Evolutionary conservation across 2,113 vertebrate species (phyloP).

Genomic region (Sitta europaea): DNA sequence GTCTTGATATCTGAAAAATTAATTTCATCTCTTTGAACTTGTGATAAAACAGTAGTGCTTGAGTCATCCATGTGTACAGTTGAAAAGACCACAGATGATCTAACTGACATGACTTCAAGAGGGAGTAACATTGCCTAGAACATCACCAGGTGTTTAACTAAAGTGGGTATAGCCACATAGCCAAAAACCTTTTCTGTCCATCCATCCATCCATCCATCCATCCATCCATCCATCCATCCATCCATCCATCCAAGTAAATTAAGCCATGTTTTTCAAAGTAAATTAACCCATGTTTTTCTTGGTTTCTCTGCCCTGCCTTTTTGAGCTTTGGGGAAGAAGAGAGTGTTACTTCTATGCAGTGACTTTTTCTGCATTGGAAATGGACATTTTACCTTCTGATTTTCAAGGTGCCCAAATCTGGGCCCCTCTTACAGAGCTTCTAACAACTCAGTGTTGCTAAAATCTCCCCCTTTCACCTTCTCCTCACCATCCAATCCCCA

Average conservation of each 20-base stretch:
- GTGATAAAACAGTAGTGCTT: not conserved
- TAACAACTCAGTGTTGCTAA: not conserved
- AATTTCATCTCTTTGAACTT: not conserved
- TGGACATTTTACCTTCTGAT: not conserved
- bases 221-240: not conserved
- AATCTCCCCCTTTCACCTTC: not conserved
- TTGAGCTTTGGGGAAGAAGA: not conserved
- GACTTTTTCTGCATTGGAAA: not conserved
- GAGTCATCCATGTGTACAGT: not conserved
- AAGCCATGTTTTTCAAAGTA: not conserved
- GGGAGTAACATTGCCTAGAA: not conserved
- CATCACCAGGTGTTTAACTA: not conserved
- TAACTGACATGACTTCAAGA: not conserved
- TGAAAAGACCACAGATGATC: not conserved
- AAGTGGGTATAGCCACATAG: not conserved
- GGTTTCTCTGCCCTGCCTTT: fast-evolving
- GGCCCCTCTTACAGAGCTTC: not conserved
- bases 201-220: not conserved
- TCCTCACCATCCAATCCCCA: not conserved
- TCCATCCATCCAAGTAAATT: not conserved
- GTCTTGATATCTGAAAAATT: not conserved
- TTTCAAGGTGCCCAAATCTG: not conserved
- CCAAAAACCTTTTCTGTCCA: not conserved
- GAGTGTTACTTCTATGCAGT: not conserved
- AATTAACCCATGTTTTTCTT: not conserved